Percentiles rank a stretch among this genome's conserved stretches.
These are phyloP conservation scores for Trissolcus basalis DNA, from an alignment of 1,140 invertebrate genomes.

Conservation along the genomic window DNA sequence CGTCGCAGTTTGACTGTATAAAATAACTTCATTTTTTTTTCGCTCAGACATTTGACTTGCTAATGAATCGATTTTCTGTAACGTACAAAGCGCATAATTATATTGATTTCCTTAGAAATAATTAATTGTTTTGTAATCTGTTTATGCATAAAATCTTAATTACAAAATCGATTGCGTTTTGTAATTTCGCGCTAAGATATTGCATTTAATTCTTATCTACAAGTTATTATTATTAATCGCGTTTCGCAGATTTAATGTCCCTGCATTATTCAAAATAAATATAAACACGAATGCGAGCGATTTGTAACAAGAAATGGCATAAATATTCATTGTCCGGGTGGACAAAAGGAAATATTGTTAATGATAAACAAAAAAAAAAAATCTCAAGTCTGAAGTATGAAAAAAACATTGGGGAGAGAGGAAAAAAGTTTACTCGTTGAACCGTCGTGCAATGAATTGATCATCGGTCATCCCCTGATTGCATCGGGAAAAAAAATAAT, in stretches of 20 bases:
- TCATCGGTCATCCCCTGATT: constrained; percentile 29
- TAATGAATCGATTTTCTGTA: constrained; percentile 57
- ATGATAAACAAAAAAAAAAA: constrained; percentile 1
- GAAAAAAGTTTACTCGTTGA: constrained; percentile 35
- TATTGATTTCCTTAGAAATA: constrained; percentile 54
- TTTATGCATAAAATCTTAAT: constrained; percentile 57
- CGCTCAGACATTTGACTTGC: constrained; percentile 41
- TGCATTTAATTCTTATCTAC: constrained; percentile 51
- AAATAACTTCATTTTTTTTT: constrained; percentile 29
- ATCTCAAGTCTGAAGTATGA: background rate
- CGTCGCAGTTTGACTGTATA: constrained; percentile 38
- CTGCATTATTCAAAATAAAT: constrained; percentile 42
- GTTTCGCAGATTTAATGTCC: constrained; percentile 45
- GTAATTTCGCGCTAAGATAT: constrained; percentile 43
- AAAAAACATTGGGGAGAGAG: background rate
- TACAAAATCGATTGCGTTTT: constrained; percentile 37
- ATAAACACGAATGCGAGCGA: constrained; percentile 2
- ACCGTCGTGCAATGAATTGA: constrained; percentile 30
- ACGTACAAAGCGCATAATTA: constrained; percentile 51
- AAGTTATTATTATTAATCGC: constrained; percentile 43
- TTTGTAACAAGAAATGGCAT: constrained; percentile 3
- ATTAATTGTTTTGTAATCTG: constrained; percentile 55
- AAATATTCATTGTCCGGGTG: constrained; percentile 5
- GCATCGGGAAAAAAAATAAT: constrained; percentile 38
- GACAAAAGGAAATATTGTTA: constrained; percentile 2